Evolutionary conservation across 2,888 invertebrate genomes (phyloP), one percentile per base, ranked within the genome.

Genomic region (Philopedon plagiatum): DNA sequence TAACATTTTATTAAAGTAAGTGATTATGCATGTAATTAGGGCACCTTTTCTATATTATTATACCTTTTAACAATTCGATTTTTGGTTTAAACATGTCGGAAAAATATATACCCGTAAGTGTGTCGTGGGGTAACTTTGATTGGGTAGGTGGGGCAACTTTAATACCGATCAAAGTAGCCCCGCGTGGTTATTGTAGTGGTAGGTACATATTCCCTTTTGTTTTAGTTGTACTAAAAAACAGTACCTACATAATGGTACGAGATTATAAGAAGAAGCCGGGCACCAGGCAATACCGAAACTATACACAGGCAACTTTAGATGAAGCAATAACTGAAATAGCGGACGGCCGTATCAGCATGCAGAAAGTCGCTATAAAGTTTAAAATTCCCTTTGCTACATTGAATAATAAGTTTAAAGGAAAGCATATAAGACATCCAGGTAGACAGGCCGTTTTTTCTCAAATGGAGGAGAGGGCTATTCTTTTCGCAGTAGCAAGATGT

Each of bases 381-480:
- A 56, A 56, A 56, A 56, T 56, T 26, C 56, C 56, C 21, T 29
- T 13, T 56, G 56, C 34, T 15, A 39, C 41, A 39, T 23, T 60
- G 11, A 60, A 39, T 39, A 60, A 60, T n/a, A 60, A 60, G 23
- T 60, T 41, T 37, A 34, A 60, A 34, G 60, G 37, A n/a, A 21
- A n/a, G 9, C 21, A 56, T 56, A n/a, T 56, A 1, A 56, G 29
- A 29, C 7, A 23, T n/a, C 23, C 56, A 15, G 56, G 60, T 13
- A 18, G 60, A 18, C 60, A 60, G 32, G 32, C 60, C 8, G 13
- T 60, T 19, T 60, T 60, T 41, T 41, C 60, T 11, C n/a, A 60
- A 29, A 19, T 15, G 15, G 41, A 60, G 32, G 60, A 60, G 19
- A 18, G 13, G 13, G 60, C 60, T 15, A 60, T 60, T 60, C 9